Percentiles rank a stretch among this genome's conserved stretches.
These are phyloP conservation scores for Aleadryas rufinucha DNA, from an alignment of 2,113 vertebrate species.

Conservation along the genomic window DNA sequence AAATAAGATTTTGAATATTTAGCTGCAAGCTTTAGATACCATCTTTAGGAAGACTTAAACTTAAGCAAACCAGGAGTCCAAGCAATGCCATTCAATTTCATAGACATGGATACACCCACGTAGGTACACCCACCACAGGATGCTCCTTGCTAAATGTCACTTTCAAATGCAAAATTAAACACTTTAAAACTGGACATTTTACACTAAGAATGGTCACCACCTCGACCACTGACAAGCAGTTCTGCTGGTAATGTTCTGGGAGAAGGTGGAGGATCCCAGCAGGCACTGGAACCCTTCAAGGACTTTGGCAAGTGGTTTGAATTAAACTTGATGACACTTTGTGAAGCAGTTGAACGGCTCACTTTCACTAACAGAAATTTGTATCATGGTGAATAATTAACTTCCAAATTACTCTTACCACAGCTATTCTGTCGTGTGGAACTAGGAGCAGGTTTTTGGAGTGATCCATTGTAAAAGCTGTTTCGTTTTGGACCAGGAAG, in stretches of 20 bases:
- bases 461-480: background rate
- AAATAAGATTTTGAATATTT: background rate
- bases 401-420: constrained; percentile 63
- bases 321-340: too few relatives aligned
- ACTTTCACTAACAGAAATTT: accelerated
- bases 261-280: too few relatives aligned
- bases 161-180: background rate
- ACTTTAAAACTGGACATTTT: accelerated
- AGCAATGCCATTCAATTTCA: background rate
- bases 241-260: accelerated
- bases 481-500: constrained; percentile 39
- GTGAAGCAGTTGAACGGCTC: background rate
- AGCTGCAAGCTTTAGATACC: background rate
- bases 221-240: background rate
- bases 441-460: background rate
- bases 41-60: background rate
- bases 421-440: constrained; percentile 2
- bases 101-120: accelerated
- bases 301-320: background rate
- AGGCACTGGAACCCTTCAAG: background rate
- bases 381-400: background rate
- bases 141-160: accelerated
- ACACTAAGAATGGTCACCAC: background rate
- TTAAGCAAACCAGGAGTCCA: background rate
- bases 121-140: too few relatives aligned